Base-by-base conservation (phyloP, 2,888 invertebrate species). In the Terebella lapidaria region DNA sequence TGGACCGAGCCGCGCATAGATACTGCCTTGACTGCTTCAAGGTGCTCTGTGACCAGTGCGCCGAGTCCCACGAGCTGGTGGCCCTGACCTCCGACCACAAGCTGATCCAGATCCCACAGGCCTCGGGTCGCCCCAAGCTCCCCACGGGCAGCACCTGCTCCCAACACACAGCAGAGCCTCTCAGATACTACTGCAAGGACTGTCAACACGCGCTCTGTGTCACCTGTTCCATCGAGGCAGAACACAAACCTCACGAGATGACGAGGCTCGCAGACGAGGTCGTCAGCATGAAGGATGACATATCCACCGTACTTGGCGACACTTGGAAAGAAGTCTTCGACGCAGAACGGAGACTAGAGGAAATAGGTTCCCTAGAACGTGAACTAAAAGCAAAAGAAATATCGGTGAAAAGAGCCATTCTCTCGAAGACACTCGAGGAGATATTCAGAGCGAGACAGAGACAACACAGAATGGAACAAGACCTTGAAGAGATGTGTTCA, bases 1-100 rank as follows among this genome's bases (percentile, higher is more conserved):
- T 57, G 24, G 49, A 62, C 10, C 51, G 29, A 24, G 42, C 47
- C n/a, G 59, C 62, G 20, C 22, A 25, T 46, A n/a, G 42, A 24
- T 62, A 59, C 53, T 62, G 62, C 27, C 28, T 62, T 18, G 62
- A 62, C 22, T 62, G 62, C 30, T 52, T 24, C 24, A 59, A 62
- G 56, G 2, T 35, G 28, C 45, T 62, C 46, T 62, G 62, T 52
- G 26, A 24, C 20, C 49, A 56, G 10, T 62, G 62, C 45, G 42
- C 59, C 3, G 59, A 56, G 45, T 53, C 56, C 20, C 62, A 62
- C 35, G 25, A 56, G 2, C 45, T 24, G 25, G 46, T 46, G 20
- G 18, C 45, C 5, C 55, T 59, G 22, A 49, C 56, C 2, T 20
- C 24, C 2, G 62, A 42, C 22, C 62, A 62, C 56, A 59, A 42